Evolutionary conservation across 1,140 invertebrate genomes (phyloP), one percentile per base, ranked within the genome.

Genomic region (Lordiphosa collinella): DNA sequence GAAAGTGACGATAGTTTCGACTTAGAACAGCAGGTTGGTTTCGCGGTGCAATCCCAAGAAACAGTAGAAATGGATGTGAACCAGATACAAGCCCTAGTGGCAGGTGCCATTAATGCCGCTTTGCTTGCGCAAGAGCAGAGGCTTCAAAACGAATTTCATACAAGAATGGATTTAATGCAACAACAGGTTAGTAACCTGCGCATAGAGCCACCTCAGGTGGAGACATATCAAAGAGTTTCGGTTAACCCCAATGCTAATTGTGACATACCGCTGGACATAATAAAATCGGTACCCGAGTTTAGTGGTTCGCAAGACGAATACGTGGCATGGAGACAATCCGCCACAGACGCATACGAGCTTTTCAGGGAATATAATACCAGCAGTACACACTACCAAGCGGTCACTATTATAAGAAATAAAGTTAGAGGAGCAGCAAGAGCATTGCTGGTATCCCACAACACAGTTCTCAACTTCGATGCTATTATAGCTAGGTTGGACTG

Each of bases 261-360:
- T 29, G 49, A 59, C 16, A 46, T 59, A n/a, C 48, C 56, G n/a
- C 12, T 59, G 13, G 31, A 59, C 22, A 52, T 52, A 13, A 36
- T 54, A 9, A 61, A 55, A 7, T 61, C 36, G 12, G 49, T 51
- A 36, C 48, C 41, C n/a, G 48, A 58, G 14, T 51, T 51, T 13
- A 41, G 25, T 2, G 58, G 38, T 14, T 9, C 9, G 9, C 48
- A 58, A 14, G 40, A 52, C 8, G 48, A 56, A n/a, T 49, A 56
- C 31, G 55, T 57, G 32, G 56, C 48, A n/a, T 44, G 56, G 56
- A 59, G 32, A 13, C 56, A 59, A 46, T 16, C 56, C 11, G 56
- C 56, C 49, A 53, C 43, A 8, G 22, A 53, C 18, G 57, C 50
- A 4, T 54, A 54, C 16, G 43, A 60, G 11, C 9, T 54, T 22